phyloP scores from a whole-genome alignment of 1,140 invertebrate species.

The Drosophila rufa region DNA sequence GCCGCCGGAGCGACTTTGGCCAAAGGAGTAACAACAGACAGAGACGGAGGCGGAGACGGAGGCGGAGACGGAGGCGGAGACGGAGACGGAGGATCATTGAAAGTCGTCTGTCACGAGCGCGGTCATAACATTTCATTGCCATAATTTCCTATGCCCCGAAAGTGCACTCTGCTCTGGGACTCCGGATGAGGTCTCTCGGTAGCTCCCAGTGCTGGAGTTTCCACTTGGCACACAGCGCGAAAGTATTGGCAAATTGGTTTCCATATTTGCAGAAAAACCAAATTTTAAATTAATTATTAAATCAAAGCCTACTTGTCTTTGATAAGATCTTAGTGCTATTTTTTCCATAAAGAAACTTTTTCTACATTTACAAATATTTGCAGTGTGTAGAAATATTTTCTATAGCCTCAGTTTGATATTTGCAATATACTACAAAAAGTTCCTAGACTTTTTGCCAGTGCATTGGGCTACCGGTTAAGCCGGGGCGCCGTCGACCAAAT shows the following conservation, averaged over 20 bases:
- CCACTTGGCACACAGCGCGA: neutral
- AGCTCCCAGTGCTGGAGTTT: constrained; percentile 3
- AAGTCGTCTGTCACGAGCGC: constrained; percentile 66
- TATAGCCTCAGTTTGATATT: no score
- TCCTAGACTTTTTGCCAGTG: constrained; percentile 13
- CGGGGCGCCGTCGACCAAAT: constrained; percentile 19
- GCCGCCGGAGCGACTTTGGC: constrained; percentile 50
- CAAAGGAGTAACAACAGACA: neutral
- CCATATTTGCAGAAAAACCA: neutral
- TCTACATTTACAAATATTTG: no score
- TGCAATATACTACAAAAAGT: neutral
- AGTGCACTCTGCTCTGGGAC: no score
- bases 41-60: no score
- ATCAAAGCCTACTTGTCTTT: neutral
- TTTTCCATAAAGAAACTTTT: neutral
- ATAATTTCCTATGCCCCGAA: constrained; percentile 77
- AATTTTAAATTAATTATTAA: neutral
- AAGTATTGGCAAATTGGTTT: neutral
- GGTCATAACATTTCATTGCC: constrained; percentile 84
- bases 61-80: no score
- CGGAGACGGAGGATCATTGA: neutral
- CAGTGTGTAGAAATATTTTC: no score
- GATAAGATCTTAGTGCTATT: neutral
- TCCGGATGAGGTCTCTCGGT: neutral
- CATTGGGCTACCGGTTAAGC: constrained; percentile 25